Conservation (phyloP, 2,113 vertebrate genomes). For the Fregetta grallaria region DNA sequence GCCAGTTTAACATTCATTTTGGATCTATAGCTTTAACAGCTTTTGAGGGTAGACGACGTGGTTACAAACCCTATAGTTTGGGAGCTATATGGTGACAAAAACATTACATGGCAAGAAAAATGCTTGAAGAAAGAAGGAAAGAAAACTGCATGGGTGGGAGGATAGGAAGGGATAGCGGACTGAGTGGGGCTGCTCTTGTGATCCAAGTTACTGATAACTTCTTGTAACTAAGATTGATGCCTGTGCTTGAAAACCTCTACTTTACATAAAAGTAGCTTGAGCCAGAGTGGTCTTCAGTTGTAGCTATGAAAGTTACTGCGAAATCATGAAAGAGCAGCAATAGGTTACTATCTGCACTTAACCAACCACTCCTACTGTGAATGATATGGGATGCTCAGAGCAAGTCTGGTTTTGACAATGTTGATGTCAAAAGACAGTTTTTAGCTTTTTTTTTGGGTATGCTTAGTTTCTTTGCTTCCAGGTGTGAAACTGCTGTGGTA, state of each 20-base stretch:
- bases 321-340: background rate
- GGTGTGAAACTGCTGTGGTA: background rate
- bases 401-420: background rate
- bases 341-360: background rate
- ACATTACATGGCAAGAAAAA: background rate
- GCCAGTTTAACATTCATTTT: background rate
- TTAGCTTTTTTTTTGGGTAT: background rate
- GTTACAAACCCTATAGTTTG: background rate
- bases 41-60: background rate
- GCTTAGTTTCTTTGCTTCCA: background rate
- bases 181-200: background rate
- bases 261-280: background rate
- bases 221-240: background rate
- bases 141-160: background rate
- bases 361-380: background rate
- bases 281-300: background rate
- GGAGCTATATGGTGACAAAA: background rate
- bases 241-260: background rate
- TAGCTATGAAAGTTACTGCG: background rate
- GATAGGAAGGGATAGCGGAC: background rate
- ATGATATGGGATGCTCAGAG: background rate
- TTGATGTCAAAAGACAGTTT: background rate
- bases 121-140: background rate
- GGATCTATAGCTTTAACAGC: background rate
- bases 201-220: background rate